phyloP scores from a whole-genome alignment of 2,797 vertebrate species.

The Melanitta fusca region DNA sequence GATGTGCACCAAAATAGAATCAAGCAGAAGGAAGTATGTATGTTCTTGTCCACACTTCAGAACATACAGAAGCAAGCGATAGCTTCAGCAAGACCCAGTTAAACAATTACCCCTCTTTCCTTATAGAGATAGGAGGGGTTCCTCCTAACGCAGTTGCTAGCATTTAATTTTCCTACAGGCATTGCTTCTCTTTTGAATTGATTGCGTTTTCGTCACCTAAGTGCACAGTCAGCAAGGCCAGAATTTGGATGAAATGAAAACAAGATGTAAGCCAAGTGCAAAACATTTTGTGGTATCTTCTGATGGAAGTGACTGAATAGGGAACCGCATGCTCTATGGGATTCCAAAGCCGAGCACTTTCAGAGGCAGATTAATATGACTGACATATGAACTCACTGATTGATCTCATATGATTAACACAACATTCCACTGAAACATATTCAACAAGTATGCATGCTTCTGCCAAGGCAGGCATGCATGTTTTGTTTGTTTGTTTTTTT shows the following conservation, averaged over 20 bases:
- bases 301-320: background rate
- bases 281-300: background rate
- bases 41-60: background rate
- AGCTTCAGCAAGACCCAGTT: background rate
- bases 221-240: background rate
- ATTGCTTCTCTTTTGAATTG: background rate
- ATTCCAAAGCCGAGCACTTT: background rate
- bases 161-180: background rate
- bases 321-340: background rate
- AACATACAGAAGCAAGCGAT: background rate
- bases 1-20: background rate
- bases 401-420: background rate
- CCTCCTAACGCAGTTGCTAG: background rate
- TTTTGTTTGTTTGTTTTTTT: too few relatives aligned
- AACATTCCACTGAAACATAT: background rate
- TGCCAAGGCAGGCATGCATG: background rate
- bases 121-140: background rate
- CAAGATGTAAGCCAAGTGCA: background rate
- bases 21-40: background rate
- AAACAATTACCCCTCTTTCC: background rate
- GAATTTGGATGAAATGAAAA: background rate
- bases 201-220: background rate
- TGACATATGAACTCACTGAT: background rate
- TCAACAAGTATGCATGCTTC: background rate
- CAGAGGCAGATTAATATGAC: background rate